Conservation (phyloP, 2,888 invertebrate genomes). For the Caenorhabditis sp. region DNA sequence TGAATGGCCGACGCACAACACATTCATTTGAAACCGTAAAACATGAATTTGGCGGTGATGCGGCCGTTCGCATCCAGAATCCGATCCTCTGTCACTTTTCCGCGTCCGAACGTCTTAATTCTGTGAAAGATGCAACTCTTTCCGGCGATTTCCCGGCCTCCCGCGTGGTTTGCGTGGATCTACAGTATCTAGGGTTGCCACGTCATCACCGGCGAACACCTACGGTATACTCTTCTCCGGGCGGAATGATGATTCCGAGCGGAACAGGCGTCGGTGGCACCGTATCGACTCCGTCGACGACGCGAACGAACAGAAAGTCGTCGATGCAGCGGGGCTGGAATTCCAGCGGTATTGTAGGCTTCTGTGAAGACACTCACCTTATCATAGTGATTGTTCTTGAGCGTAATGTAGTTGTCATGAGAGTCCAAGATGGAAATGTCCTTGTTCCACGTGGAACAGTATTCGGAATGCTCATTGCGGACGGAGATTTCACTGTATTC, state of each 20-base stretch:
- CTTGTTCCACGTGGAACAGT: neutral
- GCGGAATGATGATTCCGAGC: constrained; percentile 3
- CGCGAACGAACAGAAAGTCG: constrained; percentile 9
- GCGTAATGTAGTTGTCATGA: neutral
- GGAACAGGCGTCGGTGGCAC: constrained; percentile 11
- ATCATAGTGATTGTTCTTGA: neutral
- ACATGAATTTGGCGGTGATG: constrained; percentile 12
- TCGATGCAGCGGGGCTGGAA: constrained; percentile 23
- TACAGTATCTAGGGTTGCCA: neutral
- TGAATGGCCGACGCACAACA: constrained; percentile 9
- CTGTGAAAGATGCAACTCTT: constrained; percentile 15
- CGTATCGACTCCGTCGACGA: constrained; percentile 2
- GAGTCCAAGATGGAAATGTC: neutral
- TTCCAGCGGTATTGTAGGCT: neutral
- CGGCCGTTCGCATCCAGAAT: constrained; percentile 20
- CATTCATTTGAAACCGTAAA: too few relatives aligned
- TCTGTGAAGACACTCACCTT: too few relatives aligned
- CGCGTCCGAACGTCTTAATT: constrained; percentile 9
- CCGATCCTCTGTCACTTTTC: constrained; percentile 25
- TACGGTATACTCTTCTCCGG: constrained; percentile 10
- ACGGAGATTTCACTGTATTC: neutral
- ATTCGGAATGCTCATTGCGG: neutral
- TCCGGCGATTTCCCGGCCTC: neutral
- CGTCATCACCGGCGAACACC: too few relatives aligned
- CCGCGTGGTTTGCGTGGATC: constrained; percentile 1